phyloP scores from a whole-genome alignment of 2,797 vertebrate species.

The Hyperoplus lanceolatus region DNA sequence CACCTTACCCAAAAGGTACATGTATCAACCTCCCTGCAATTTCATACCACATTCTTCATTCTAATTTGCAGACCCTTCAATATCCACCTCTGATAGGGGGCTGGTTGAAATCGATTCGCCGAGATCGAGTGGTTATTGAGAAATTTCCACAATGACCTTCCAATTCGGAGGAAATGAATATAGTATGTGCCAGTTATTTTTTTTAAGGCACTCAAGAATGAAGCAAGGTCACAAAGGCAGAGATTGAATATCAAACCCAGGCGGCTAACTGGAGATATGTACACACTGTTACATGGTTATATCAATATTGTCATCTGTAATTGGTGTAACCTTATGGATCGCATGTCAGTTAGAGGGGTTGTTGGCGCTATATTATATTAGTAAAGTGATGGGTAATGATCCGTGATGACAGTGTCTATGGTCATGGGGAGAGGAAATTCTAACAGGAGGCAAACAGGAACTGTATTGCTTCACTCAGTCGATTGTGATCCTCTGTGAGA shows the following conservation, averaged over 20 bases:
- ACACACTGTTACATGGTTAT: conserved; percentile 57
- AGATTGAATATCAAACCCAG: conserved; percentile 53
- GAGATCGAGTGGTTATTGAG: conserved; percentile 46
- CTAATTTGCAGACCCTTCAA: conserved; percentile 51
- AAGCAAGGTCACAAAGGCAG: conserved; percentile 43
- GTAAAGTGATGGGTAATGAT: conserved; percentile 45
- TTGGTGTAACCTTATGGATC: conserved; percentile 59
- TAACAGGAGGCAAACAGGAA: neutral
- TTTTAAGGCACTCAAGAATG: conserved; percentile 15
- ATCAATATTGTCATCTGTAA: conserved; percentile 65
- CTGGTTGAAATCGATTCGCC: conserved; percentile 33
- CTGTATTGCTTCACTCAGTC: neutral
- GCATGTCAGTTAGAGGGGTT: conserved; percentile 39
- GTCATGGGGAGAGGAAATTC: neutral
- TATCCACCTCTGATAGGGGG: conserved; percentile 22
- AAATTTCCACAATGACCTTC: conserved; percentile 47
- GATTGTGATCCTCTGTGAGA: conserved; percentile 1
- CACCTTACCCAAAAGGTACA: neutral
- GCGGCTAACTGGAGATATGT: conserved; percentile 57
- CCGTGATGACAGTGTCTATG: conserved; percentile 27
- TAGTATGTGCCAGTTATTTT: neutral
- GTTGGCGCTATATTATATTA: conserved; percentile 27
- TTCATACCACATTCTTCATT: conserved; percentile 37
- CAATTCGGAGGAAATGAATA: conserved; percentile 37
- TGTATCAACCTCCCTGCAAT: conserved; percentile 13